A percentile compares a stretch with the other conserved stretches of the same genome.
Conservation (phyloP, 1,140 invertebrate genomes). For the Chelonus insularis region DNA sequence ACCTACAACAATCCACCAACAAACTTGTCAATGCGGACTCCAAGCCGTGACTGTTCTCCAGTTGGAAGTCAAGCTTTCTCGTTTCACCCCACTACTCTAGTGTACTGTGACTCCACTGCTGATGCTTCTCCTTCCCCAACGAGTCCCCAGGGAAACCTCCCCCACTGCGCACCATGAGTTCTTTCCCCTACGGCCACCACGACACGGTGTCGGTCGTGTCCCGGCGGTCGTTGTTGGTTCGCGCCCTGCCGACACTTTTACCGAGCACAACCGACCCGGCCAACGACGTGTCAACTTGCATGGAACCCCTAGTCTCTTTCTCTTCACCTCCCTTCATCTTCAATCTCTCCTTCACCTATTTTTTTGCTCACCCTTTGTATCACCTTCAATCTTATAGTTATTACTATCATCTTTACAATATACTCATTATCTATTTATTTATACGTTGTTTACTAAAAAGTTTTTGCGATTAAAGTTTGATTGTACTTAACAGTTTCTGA, state of each 20-base stretch:
- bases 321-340: constrained; percentile 5
- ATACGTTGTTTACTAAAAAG: too few species aligned
- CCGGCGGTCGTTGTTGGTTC: constrained; percentile 50
- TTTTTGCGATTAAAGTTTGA: too few species aligned
- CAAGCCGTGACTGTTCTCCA: constrained; percentile 43
- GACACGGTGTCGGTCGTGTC: constrained; percentile 43
- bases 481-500: too few species aligned
- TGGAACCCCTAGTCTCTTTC: constrained; percentile 20
- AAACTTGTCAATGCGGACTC: constrained; percentile 38
- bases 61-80: constrained; percentile 29
- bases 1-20: constrained; percentile 7
- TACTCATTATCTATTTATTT: not conserved
- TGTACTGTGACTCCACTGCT: not conserved
- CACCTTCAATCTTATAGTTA: too few species aligned
- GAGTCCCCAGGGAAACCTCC: constrained; percentile 28
- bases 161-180: constrained; percentile 15
- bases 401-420: not conserved
- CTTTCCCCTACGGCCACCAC: constrained; percentile 33
- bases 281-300: constrained; percentile 43
- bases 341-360: not conserved
- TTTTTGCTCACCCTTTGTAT: not conserved
- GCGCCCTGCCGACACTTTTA: constrained; percentile 49
- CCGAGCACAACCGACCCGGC: constrained; percentile 44
- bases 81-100: constrained; percentile 26
- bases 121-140: constrained; percentile 26